These are phyloP conservation scores for Lophotriccus pileatus DNA, from an alignment of 2,797 vertebrate genomes.

Conservation along the genomic window DNA sequence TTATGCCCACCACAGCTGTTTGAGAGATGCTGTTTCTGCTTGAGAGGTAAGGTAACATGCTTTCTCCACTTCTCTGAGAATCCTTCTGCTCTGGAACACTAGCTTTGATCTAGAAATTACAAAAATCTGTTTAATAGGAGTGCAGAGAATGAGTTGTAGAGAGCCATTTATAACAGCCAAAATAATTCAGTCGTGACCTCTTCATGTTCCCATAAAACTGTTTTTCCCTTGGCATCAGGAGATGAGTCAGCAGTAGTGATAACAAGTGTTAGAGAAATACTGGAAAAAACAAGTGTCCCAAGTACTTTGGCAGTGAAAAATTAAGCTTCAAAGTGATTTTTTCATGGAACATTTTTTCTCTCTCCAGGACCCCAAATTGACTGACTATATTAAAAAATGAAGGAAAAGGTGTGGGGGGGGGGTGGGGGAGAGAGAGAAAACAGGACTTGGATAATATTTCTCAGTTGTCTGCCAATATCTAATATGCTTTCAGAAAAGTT, in stretches of 20 bases:
- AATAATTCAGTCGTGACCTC: slow-evolving; percentile 55
- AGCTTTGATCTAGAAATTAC: background rate
- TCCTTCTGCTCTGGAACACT: background rate
- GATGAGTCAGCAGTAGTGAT: slow-evolving; percentile 75
- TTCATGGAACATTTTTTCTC: slow-evolving; percentile 66
- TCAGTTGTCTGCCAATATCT: slow-evolving; percentile 40
- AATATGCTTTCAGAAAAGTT: slow-evolving; percentile 63
- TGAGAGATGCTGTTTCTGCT: background rate
- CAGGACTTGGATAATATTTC: slow-evolving; percentile 56
- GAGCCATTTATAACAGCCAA: slow-evolving; percentile 53
- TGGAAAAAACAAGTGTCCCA: slow-evolving; percentile 66
- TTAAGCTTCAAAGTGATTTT: slow-evolving; percentile 67
- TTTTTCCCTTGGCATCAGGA: slow-evolving; percentile 60
- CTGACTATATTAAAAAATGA: slow-evolving; percentile 42
- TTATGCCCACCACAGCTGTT: background rate
- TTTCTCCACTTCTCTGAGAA: background rate
- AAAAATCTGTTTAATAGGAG: background rate
- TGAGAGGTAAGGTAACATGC: background rate
- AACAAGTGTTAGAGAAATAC: slow-evolving; percentile 58
- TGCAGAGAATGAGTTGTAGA: background rate
- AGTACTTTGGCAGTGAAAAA: slow-evolving; percentile 66
- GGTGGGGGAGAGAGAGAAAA: background rate
- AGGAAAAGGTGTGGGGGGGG: background rate
- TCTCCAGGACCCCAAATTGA: slow-evolving; percentile 57
- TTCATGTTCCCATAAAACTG: slow-evolving; percentile 56